These are phyloP conservation scores for Bombyx mandarina DNA, from an alignment of 1,140 invertebrate species.

Conservation along the genomic window DNA sequence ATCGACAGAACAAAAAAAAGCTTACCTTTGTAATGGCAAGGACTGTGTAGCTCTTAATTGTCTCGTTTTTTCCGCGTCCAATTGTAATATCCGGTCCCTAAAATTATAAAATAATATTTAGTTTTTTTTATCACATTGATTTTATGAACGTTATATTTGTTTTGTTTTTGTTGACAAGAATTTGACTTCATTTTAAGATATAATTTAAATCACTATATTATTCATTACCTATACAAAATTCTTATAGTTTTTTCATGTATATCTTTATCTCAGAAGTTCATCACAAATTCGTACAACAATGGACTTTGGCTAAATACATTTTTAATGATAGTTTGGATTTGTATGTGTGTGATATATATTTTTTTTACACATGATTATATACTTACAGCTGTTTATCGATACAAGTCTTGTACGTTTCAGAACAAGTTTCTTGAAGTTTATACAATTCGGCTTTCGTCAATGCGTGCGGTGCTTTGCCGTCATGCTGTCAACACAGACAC, in stretches of 20 bases:
- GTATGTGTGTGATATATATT: not conserved
- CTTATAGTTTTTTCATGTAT: too few species aligned
- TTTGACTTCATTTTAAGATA: too few species aligned
- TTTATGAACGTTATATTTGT: too few species aligned
- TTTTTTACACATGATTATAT: not conserved
- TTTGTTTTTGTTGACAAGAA: too few species aligned
- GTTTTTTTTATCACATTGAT: not conserved
- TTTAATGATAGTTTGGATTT: not conserved
- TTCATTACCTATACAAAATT: too few species aligned
- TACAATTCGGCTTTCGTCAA: conserved; percentile 12
- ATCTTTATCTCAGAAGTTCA: too few species aligned
- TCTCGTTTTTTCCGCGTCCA: conserved; percentile 51
- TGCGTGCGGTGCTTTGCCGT: conserved; percentile 26
- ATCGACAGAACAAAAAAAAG: conserved; percentile 2
- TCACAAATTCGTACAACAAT: too few species aligned
- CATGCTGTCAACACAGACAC: conserved; percentile 58
- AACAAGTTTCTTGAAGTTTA: conserved; percentile 10
- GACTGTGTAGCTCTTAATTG: conserved; percentile 58
- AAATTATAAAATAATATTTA: conserved; percentile 15
- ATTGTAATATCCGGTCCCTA: conserved; percentile 49
- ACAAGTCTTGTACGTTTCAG: conserved; percentile 41
- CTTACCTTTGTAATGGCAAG: conserved; percentile 55
- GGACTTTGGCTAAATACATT: too few species aligned
- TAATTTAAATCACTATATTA: too few species aligned
- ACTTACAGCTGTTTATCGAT: conserved; percentile 54